Percentiles rank a stretch among this genome's conserved stretches.
Conservation (phyloP, 64 coral and sea anemone genomes). For the Acropora yongei region DNA sequence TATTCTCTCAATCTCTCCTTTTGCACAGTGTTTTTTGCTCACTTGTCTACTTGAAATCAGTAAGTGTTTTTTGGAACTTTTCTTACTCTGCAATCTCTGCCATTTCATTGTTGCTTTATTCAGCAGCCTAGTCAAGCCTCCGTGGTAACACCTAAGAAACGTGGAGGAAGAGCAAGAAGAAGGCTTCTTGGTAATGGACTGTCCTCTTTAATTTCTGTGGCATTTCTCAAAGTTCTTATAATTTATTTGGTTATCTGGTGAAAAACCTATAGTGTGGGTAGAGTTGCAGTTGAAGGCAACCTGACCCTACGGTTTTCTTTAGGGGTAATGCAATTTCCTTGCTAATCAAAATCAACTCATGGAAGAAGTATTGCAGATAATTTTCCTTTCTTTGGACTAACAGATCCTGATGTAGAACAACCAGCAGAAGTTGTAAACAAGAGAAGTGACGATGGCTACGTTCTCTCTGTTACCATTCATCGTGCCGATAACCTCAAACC, state of each 20-base stretch:
- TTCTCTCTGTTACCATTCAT: conserved; percentile 87
- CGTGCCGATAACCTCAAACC: conserved; percentile 89
- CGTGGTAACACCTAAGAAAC: conserved; percentile 45
- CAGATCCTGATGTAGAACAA: conserved; percentile 13
- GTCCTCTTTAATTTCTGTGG: no score
- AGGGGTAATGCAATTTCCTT: no score
- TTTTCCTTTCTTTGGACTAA: background rate
- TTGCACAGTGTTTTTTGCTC: no score
- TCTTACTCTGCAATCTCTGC: background rate
- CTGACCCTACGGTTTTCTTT: no score
- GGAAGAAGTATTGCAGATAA: background rate
- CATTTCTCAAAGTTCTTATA: no score
- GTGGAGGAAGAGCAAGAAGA: conserved; percentile 77
- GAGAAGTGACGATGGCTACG: conserved; percentile 75
- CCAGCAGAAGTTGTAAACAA: conserved; percentile 48
- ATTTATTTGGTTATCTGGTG: no score
- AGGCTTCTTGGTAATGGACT: conserved; percentile 67
- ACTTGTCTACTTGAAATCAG: background rate
- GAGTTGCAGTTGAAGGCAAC: no score
- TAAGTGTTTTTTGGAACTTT: background rate
- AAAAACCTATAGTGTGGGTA: no score
- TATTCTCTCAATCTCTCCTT: background rate
- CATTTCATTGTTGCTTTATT: background rate
- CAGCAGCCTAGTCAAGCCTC: background rate
- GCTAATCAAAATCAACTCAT: background rate